phyloP scores from a whole-genome alignment of 1,140 invertebrate species.

The Theocolax elegans region DNA sequence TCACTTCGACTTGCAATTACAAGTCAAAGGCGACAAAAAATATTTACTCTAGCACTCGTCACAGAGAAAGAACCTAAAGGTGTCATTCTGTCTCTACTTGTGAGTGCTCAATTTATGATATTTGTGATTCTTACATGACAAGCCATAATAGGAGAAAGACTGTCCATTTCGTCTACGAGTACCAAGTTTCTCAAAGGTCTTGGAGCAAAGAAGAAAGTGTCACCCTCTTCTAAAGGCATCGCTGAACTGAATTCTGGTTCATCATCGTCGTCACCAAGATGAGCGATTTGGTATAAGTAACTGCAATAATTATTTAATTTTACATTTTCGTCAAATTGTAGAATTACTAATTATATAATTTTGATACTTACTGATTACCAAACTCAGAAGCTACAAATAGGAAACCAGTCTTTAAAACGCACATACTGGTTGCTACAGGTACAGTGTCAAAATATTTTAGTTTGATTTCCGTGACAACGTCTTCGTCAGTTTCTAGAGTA shows the following conservation, averaged over 20 bases:
- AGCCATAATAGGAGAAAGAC: conserved; percentile 92
- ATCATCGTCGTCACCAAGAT: conserved; percentile 98
- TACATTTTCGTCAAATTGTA: conserved; percentile 19
- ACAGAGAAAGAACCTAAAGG: conserved; percentile 47
- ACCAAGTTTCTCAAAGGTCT: conserved; percentile 94
- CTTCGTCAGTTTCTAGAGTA: conserved; percentile 97
- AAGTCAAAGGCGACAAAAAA: conserved; percentile 62
- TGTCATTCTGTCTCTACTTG: conserved; percentile 52
- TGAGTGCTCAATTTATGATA: conserved; percentile 46
- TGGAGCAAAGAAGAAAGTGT: conserved; percentile 99
- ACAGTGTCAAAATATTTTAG: conserved; percentile 99
- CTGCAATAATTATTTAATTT: conserved; percentile 68
- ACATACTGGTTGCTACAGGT: conserved; percentile 94
- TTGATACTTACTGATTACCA: conserved; percentile 97
- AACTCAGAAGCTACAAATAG: conserved; percentile 99
- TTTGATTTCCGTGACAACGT: conserved; percentile 98
- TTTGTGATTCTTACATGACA: conserved; percentile 75
- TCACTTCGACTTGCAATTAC: conserved; percentile 61
- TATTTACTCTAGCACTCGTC: conserved; percentile 56
- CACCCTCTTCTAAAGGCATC: conserved; percentile 97
- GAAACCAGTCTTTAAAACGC: conserved; percentile 98
- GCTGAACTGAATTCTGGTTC: conserved; percentile 99
- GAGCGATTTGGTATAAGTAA: conserved; percentile 98
- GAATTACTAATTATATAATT: conserved; percentile 52
- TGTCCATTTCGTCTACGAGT: conserved; percentile 97